These are phyloP conservation scores for Verasper variegatus DNA, from an alignment of 2,113 vertebrate species.

Conservation along the genomic window DNA sequence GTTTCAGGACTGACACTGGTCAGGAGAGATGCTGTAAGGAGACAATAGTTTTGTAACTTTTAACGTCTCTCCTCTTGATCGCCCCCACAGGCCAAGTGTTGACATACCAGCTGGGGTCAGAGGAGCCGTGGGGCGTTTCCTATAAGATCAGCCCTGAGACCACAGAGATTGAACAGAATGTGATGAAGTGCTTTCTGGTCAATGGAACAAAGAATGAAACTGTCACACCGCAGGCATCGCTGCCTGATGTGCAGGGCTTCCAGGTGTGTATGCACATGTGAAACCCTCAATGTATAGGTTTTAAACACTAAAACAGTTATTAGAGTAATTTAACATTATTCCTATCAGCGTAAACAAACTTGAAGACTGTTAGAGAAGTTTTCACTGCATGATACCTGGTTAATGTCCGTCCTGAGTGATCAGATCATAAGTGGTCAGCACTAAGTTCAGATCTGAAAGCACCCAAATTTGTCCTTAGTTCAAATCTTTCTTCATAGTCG, in stretches of 20 bases:
- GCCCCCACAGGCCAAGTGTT: conserved; percentile 82
- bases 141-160: conserved; percentile 86
- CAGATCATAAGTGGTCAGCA: too few species aligned
- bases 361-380: too few species aligned
- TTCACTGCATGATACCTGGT: too few species aligned
- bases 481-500: too few species aligned
- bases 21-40: neutral
- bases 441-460: too few species aligned
- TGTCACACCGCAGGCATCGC: conserved; percentile 71
- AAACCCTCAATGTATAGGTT: neutral
- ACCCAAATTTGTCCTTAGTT: too few species aligned
- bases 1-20: neutral
- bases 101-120: conserved; percentile 79
- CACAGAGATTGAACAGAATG: conserved; percentile 81
- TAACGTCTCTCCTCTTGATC: neutral
- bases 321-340: neutral
- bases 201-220: conserved; percentile 81
- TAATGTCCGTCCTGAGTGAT: too few species aligned
- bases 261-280: conserved; percentile 65
- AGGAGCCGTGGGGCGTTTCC: conserved; percentile 73
- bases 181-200: conserved; percentile 85
- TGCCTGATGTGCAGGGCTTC: conserved; percentile 80
- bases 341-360: too few species aligned
- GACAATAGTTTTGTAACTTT: neutral
- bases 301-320: neutral